Conservation (phyloP, 2,888 invertebrate genomes). For the Ochropleura plecta region DNA sequence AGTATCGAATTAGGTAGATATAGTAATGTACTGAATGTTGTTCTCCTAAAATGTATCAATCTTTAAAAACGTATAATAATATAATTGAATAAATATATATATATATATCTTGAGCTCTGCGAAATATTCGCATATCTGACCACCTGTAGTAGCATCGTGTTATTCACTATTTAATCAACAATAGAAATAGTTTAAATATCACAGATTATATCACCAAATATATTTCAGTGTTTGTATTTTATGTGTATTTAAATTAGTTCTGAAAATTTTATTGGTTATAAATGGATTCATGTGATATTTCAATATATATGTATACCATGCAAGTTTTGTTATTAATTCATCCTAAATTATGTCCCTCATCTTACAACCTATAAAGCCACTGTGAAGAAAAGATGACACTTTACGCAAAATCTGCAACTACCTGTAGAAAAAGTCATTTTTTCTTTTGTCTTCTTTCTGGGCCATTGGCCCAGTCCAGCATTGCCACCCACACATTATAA, state of each 20-base stretch:
- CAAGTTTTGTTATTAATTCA: constrained; percentile 68
- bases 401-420: not conserved
- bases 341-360: not conserved
- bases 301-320: constrained; percentile 73
- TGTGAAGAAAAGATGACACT: not conserved
- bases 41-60: constrained; percentile 26
- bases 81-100: not conserved
- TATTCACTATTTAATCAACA: constrained; percentile 15
- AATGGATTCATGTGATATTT: constrained; percentile 70
- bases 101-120: constrained; percentile 15
- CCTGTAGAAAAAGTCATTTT: not conserved
- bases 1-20: constrained; percentile 34
- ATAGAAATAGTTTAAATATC: constrained; percentile 17
- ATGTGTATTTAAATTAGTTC: constrained; percentile 54
- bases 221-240: constrained; percentile 54
- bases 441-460: too few relatives aligned
- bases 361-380: not conserved
- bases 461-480: not conserved
- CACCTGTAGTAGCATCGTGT: constrained; percentile 30
- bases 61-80: constrained; percentile 18
- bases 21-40: constrained; percentile 38
- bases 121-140: constrained; percentile 4
- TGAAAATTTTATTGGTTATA: constrained; percentile 53
- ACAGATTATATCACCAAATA: constrained; percentile 33
- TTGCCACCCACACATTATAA: not conserved